phyloP scores from a whole-genome alignment of 1,140 invertebrate species.

The Trypoxylus dichotomus region DNA sequence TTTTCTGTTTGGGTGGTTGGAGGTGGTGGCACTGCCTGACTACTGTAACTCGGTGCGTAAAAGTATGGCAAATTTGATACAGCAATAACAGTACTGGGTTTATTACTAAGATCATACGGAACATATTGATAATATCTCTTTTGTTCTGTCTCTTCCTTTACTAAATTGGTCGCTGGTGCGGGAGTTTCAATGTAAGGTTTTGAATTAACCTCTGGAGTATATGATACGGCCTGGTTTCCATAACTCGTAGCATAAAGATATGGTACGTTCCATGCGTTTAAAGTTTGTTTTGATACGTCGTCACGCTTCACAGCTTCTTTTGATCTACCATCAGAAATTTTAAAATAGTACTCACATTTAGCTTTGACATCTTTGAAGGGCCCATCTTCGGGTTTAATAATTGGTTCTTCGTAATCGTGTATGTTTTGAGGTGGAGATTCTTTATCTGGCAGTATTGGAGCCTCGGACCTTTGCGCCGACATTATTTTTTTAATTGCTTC shows the following conservation, averaged over 20 bases:
- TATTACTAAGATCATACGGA: background rate
- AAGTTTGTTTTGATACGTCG: background rate
- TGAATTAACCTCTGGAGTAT: background rate
- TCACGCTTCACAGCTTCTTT: background rate
- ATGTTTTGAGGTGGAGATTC: slow-evolving; percentile 26
- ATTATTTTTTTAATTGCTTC: slow-evolving; percentile 47
- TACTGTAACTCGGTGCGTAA: background rate
- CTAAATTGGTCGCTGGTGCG: background rate
- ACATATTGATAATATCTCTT: background rate
- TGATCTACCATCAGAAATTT: background rate
- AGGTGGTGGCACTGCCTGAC: background rate
- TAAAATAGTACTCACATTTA: slow-evolving; percentile 39
- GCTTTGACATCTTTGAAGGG: slow-evolving; percentile 40
- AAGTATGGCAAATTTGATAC: background rate
- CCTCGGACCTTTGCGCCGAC: slow-evolving; percentile 32
- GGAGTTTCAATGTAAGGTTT: background rate
- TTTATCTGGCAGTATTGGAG: slow-evolving; percentile 33
- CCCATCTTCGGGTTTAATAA: slow-evolving; percentile 7
- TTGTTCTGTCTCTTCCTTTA: background rate
- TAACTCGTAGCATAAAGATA: background rate
- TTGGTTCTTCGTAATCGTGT: slow-evolving; percentile 20
- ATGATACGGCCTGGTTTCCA: background rate
- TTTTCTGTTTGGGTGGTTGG: background rate
- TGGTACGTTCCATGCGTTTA: background rate
- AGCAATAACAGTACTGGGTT: background rate